Evolutionary conservation across 2,113 vertebrate species (phyloP), one percentile per base, ranked within the genome.

Genomic region (Tupaia tana): DNA sequence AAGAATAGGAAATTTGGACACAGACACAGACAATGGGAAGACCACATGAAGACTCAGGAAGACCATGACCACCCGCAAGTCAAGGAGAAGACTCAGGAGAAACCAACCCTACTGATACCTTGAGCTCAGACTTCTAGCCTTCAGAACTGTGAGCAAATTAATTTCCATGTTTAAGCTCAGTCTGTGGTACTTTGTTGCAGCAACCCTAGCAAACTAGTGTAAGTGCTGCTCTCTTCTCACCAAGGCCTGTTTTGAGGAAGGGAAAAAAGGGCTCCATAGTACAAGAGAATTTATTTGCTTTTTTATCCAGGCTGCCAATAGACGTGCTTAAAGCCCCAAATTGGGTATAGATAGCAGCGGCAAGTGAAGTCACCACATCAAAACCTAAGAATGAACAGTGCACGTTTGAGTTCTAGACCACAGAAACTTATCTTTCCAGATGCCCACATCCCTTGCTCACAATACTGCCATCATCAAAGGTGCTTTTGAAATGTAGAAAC

Each of bases 401-500:
- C 11, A 20, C 25, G 18, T 34, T 52, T 93, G 78, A 78, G 54
- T 63, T 14, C 61, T 9, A 70, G 34, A 13, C 92, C 19, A 10
- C 59, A 59, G 74, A 86, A 74, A 43, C 15, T 78, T 64, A 54
- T 82, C 89, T 73, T 34, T 96, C 43, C 69, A 24, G 5, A 4
- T 1, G 34, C 71, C 63, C 43, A 66, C 71, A 77, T 89, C 66
- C 61, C 67, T 54, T 69, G 22, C 78, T 73, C 82, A 75, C 79
- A 75, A 78, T 29, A 2, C 12, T 24, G n/a, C 67, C 84, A 27
- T 64, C 89, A 73, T 95, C 93, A 89, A 96, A 97, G 77, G 11
- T 67, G 27, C 52, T 29, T 95, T 92, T 92, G 91, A 95, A 95
- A 95, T 91, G 97, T 66, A 96, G 82, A 95, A 97, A 89, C 31